Percentiles rank a stretch among this genome's conserved stretches.
Conservation (phyloP, 2,797 vertebrate genomes). For the Enoplosus armatus region DNA sequence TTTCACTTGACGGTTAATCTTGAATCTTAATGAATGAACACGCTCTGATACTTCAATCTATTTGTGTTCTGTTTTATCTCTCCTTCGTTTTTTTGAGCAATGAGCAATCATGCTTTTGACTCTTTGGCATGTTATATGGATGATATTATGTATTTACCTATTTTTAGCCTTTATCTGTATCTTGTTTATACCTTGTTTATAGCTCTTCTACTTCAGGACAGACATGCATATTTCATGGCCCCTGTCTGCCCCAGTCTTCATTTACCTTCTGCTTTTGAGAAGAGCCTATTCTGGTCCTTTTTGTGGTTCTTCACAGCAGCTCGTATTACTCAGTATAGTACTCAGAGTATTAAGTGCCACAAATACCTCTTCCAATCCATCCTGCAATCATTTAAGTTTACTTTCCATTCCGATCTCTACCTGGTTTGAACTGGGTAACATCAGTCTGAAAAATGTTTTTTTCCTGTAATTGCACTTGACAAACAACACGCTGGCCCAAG, state of each 20-base stretch:
- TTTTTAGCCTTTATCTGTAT: constrained; percentile 27
- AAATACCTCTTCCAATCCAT: constrained; percentile 36
- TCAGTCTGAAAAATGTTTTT: constrained; percentile 56
- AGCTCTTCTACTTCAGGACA: constrained; percentile 24
- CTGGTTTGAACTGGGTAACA: constrained; percentile 60
- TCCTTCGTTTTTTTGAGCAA: not conserved
- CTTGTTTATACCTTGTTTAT: constrained; percentile 15
- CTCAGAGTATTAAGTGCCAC: constrained; percentile 33
- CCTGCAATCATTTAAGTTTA: constrained; percentile 42
- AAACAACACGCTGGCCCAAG: constrained; percentile 69
- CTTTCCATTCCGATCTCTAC: constrained; percentile 48
- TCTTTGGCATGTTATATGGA: not conserved
- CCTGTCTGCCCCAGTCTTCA: constrained; percentile 33
- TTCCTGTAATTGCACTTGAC: constrained; percentile 74
- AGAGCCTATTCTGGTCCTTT: constrained; percentile 19
- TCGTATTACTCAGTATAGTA: constrained; percentile 38
- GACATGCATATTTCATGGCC: constrained; percentile 53
- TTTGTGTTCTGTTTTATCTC: not conserved
- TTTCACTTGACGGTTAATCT: constrained; percentile 18
- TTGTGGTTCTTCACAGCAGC: constrained; percentile 30
- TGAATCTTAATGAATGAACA: constrained; percentile 48
- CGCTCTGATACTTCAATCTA: constrained; percentile 30
- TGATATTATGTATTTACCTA: constrained; percentile 9
- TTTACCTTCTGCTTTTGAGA: constrained; percentile 22
- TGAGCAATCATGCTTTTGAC: not conserved